Evolutionary conservation across 2,888 invertebrate genomes (phyloP), one percentile per base, ranked within the genome.

Genomic region (Gastracanthus pulcherrimus): DNA sequence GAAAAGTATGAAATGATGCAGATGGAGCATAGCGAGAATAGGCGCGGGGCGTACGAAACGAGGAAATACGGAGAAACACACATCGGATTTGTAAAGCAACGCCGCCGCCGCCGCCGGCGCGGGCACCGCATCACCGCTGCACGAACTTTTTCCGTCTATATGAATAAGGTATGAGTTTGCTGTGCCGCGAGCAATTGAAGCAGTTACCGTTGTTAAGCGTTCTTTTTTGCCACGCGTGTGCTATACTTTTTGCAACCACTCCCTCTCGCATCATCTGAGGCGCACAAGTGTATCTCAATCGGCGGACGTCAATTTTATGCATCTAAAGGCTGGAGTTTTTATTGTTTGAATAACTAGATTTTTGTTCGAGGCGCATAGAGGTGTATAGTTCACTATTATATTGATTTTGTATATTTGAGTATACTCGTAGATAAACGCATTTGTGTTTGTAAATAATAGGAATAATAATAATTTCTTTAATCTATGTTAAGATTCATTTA

Each of bases 121-220:
- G n/a, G n/a, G n/a, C n/a, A n/a, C n/a, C n/a, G n/a, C n/a, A n/a
- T 7, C 23, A 26, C 23, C 48, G 60, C n/a, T 60, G 34, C 62
- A 72, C 45, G 11, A 62, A 58, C 51, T 58, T 66, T 41, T 36
- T 58, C 55, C 26, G n/a, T 16, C 23, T 26, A 7, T 64, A 70
- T 80, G 80, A 80, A 80, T 80, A 80, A 76, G 34, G 58, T 70
- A 81, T 76, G 70, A 80, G 64, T 48, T 64, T 48, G 26, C 41
- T 23, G 19, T 29, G 64, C 38, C 26, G n/a, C 62, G 23, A 64
- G 5, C 64, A 64, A 76, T 80, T 55, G 26, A 45, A 64, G 80
- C 55, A 34, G 80, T 80, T 80, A 80, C 76, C 19, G 29, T 9
- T n/a, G 48, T 41, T 66, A 34, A 64, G 26, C n/a, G n/a, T 48